These are phyloP conservation scores for Tangara arthus DNA, from an alignment of 2,797 vertebrate genomes.

Conservation along the genomic window DNA sequence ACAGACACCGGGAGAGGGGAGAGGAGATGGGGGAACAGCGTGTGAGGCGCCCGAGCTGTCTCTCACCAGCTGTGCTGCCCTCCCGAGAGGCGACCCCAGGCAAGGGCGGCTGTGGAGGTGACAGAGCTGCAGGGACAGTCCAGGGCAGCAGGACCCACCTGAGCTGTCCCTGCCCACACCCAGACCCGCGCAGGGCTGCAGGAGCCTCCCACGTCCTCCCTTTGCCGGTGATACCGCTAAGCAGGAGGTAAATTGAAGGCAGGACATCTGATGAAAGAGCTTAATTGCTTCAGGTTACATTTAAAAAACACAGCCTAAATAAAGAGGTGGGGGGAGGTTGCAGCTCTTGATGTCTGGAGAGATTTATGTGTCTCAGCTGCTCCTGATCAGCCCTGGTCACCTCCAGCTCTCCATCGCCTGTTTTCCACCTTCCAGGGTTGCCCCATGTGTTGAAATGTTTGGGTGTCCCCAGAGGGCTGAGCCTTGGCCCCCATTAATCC, in stretches of 20 bases:
- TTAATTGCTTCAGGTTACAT: slow-evolving; percentile 47
- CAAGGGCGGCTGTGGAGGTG: background rate
- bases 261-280: slow-evolving; percentile 42
- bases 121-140: background rate
- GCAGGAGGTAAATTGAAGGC: background rate
- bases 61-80: background rate
- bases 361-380: slow-evolving; percentile 58
- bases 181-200: background rate
- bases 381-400: slow-evolving; percentile 14
- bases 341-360: background rate
- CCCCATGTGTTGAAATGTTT: slow-evolving; percentile 34
- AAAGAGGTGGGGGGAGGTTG: background rate
- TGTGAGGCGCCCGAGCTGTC: background rate
- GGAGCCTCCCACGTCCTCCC: background rate
- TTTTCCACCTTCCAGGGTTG: background rate
- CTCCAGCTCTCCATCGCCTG: background rate
- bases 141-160: background rate
- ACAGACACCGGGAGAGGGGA: background rate
- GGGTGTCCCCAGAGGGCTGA: slow-evolving; percentile 39
- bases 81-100: background rate
- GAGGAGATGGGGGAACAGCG: background rate
- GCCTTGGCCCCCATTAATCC: slow-evolving; percentile 45
- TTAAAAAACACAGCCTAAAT: slow-evolving; percentile 10
- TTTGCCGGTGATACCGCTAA: background rate
- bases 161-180: background rate